phyloP scores from a whole-genome alignment of 2,797 vertebrate genomes.

The Sitta carolinensis region DNA sequence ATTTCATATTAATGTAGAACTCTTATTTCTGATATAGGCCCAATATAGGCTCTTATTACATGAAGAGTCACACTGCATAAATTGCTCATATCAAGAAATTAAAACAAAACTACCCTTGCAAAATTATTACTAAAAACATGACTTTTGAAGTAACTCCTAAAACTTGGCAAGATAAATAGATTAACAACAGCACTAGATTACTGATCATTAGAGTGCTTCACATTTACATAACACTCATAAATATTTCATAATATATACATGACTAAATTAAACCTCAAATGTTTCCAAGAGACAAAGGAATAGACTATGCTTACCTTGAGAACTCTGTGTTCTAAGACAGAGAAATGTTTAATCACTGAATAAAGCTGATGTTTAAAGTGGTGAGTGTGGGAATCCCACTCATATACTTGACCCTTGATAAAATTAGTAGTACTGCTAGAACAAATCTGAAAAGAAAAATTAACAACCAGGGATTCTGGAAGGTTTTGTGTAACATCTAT shows the following conservation, averaged over 20 bases:
- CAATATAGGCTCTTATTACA: not conserved
- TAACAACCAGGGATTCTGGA: not conserved
- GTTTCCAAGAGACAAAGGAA: not conserved
- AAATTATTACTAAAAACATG: not conserved
- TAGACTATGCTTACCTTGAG: not conserved
- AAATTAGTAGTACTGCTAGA: not conserved
- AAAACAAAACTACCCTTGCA: not conserved
- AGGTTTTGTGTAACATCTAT: not conserved
- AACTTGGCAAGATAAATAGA: not conserved
- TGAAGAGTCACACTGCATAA: not conserved
- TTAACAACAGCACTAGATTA: not conserved
- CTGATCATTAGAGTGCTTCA: not conserved
- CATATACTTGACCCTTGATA: not conserved
- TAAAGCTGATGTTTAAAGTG: not conserved
- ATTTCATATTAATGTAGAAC: not conserved
- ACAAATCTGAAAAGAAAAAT: not conserved
- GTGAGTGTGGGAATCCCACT: not conserved
- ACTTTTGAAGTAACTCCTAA: not conserved
- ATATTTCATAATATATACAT: constrained; percentile 10
- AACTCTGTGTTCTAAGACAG: not conserved
- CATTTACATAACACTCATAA: constrained; percentile 15
- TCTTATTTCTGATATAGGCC: not conserved
- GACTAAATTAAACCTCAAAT: constrained; percentile 7
- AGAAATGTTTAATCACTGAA: not conserved
- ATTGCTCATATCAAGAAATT: not conserved